Evolutionary conservation across 2,113 vertebrate genomes (phyloP).

Genomic region (Brachyhypopomus gauderio): DNA sequence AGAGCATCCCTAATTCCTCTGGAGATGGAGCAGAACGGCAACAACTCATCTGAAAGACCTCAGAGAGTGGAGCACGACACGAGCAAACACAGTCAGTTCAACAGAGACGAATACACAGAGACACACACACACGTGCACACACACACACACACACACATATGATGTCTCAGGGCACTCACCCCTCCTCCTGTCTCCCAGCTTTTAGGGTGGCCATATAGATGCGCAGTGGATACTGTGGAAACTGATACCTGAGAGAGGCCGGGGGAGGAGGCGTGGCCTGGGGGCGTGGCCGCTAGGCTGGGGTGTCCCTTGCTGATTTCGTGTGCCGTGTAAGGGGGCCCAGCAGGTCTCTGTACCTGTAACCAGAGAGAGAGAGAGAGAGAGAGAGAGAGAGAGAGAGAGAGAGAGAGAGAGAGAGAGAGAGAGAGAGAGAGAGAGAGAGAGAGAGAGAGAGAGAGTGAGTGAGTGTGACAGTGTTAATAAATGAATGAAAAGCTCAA

Average conservation of each 20-base stretch:
- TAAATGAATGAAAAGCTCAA: too few relatives aligned
- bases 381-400: neutral
- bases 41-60: neutral
- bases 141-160: neutral
- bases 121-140: neutral
- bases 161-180: conserved; percentile 62
- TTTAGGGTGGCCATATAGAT: conserved; percentile 75
- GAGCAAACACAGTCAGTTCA: conserved; percentile 11
- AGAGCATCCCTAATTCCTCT: too few relatives aligned
- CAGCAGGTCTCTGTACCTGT: conserved; percentile 88
- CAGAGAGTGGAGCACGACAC: neutral
- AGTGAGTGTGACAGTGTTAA: too few relatives aligned
- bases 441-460: neutral
- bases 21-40: neutral
- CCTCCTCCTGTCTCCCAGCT: conserved; percentile 79
- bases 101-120: neutral
- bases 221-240: conserved; percentile 69
- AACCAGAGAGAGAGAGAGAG: neutral
- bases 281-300: conserved; percentile 88
- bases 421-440: neutral
- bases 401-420: neutral
- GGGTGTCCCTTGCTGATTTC: conserved; percentile 96
- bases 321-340: conserved; percentile 87
- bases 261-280: conserved; percentile 92
- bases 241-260: conserved; percentile 94